Conservation (phyloP, 2,113 vertebrate genomes). For the Corythornis madagascariensis region DNA sequence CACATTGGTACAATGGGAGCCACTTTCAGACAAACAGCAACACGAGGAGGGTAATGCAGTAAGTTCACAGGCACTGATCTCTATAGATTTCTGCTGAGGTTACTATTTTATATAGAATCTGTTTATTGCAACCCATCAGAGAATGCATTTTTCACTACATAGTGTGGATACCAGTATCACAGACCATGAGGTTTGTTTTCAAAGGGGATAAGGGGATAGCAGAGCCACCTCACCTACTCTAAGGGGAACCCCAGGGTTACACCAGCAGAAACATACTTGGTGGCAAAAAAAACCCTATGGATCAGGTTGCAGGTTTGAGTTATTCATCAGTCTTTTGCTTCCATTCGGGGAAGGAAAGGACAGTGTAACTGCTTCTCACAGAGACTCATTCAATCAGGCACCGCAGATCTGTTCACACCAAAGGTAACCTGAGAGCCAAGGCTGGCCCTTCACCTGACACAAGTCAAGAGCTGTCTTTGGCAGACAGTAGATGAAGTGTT, state of each 20-base stretch:
- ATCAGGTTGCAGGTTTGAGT: slow-evolving; percentile 15
- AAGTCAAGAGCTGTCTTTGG: neutral
- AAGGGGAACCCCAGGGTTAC: neutral
- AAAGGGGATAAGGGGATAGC: neutral
- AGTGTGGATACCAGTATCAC: neutral
- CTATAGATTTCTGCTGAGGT: neutral
- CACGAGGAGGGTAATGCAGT: neutral
- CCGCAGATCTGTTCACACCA: neutral
- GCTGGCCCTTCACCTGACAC: neutral
- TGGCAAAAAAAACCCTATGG: neutral
- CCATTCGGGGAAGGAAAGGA: neutral
- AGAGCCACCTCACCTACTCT: neutral
- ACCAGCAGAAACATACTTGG: neutral
- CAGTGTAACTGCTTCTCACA: neutral
- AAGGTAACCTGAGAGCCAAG: slow-evolving; percentile 28
- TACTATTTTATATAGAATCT: neutral
- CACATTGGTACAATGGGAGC: neutral
- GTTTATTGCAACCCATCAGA: neutral
- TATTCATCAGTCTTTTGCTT: slow-evolving; percentile 16
- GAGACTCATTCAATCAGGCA: slow-evolving; percentile 30
- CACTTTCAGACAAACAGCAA: neutral
- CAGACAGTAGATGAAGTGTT: neutral
- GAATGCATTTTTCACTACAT: neutral
- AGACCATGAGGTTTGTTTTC: neutral
- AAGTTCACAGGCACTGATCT: neutral